phyloP scores from a whole-genome alignment of 2,113 vertebrate species.

The Phylloscopus trochiloides region DNA sequence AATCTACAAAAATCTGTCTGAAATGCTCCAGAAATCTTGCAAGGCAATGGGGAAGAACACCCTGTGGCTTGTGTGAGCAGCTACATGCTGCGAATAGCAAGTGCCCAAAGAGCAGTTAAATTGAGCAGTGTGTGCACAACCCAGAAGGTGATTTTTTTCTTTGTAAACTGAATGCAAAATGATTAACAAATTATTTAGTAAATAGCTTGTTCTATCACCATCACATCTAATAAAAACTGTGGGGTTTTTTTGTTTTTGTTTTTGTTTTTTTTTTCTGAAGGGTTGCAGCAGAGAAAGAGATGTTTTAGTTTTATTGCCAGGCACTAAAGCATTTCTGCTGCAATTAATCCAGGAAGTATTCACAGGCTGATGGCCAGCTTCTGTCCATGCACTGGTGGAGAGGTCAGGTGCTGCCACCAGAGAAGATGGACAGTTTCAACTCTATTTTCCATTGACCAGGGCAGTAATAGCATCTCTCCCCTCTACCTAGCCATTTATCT shows the following conservation, averaged over 20 bases:
- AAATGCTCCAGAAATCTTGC: conserved; percentile 1
- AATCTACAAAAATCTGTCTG: not conserved
- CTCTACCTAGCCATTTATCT: not conserved
- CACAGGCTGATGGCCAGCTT: not conserved
- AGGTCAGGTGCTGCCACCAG: not conserved
- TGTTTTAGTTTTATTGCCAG: not conserved
- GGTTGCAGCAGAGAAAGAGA: not conserved
- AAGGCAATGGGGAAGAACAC: not conserved
- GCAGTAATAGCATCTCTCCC: not conserved
- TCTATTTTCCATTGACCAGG: not conserved
- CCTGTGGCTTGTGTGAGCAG: not conserved
- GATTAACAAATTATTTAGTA: not conserved
- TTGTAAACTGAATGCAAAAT: not conserved
- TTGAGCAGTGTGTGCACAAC: not conserved
- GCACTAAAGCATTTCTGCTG: not conserved
- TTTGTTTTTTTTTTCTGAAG: not conserved
- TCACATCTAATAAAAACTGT: not conserved
- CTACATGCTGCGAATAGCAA: conserved; percentile 24
- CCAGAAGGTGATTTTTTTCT: not conserved
- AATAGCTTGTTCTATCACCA: not conserved
- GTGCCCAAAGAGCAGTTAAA: not conserved
- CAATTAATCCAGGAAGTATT: not conserved
- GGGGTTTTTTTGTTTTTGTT: not conserved
- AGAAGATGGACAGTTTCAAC: not conserved
- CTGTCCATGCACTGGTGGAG: not conserved